Conservation (phyloP, 2,888 invertebrate genomes). For the Byasa hedistus region DNA sequence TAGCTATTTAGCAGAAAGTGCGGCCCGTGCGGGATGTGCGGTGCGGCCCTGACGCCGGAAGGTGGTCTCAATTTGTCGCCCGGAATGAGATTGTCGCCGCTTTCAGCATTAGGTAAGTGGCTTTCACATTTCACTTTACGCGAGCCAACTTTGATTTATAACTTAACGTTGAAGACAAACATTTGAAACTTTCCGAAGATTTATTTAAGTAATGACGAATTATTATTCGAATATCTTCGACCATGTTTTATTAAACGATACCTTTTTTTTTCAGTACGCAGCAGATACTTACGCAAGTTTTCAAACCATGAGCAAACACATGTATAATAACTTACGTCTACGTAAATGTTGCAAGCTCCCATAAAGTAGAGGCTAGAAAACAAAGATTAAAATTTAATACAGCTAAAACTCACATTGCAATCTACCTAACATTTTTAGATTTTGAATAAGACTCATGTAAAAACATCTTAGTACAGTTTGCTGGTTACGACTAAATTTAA, state of each 20-base stretch:
- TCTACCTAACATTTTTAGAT: too few relatives aligned
- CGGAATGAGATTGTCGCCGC: conserved; percentile 75
- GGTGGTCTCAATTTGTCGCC: conserved; percentile 76
- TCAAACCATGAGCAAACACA: too few relatives aligned
- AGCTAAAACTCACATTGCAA: too few relatives aligned
- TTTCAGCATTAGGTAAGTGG: conserved; percentile 72
- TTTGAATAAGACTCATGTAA: too few relatives aligned
- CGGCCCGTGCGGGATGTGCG: conserved; percentile 45
- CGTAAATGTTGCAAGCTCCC: too few relatives aligned
- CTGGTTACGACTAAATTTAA: too few relatives aligned
- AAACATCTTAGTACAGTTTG: too few relatives aligned
- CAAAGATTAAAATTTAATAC: too few relatives aligned
- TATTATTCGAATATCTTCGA: not conserved
- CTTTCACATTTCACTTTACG: conserved; percentile 71
- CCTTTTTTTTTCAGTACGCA: not conserved
- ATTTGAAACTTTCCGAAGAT: not conserved
- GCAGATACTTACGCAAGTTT: not conserved
- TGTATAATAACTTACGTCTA: too few relatives aligned
- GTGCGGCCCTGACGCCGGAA: conserved; percentile 56
- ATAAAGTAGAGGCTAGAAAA: too few relatives aligned
- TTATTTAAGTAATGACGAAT: not conserved
- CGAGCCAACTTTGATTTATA: conserved; percentile 32
- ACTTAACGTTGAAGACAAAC: conserved; percentile 5
- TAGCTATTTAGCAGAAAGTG: conserved; percentile 67
- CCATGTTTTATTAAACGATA: not conserved